Conservation (phyloP, 2,797 vertebrate species). For the Triplophysa yarkandensis region DNA sequence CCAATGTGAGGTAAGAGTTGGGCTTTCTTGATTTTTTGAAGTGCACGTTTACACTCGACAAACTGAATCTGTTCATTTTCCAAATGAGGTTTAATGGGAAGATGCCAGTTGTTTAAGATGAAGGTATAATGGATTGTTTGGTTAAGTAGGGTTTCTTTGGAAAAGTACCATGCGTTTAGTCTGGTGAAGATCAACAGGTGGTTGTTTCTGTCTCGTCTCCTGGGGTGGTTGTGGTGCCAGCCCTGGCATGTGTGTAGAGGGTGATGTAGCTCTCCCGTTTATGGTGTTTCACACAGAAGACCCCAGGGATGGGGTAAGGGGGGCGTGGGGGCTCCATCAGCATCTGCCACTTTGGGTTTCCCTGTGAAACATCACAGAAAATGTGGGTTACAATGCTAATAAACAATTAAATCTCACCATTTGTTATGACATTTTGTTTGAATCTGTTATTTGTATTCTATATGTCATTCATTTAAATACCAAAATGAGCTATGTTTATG, state of each 20-base stretch:
- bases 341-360: conserved; percentile 30
- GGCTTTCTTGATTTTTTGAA: conserved; percentile 47
- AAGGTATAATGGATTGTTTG: background rate
- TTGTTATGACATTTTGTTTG: background rate
- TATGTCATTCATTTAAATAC: background rate
- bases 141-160: background rate
- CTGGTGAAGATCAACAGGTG: conserved; percentile 72
- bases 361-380: background rate
- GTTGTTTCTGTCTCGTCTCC: conserved; percentile 43
- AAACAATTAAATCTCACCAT: background rate
- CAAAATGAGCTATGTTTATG: background rate
- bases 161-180: conserved; percentile 13
- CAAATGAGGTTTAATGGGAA: background rate
- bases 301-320: conserved; percentile 25
- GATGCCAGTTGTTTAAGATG: background rate
- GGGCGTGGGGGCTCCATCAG: background rate
- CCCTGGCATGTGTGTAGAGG: conserved; percentile 57
- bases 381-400: background rate
- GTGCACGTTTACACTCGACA: conserved; percentile 25
- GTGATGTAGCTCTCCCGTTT: conserved; percentile 40
- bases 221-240: conserved; percentile 29
- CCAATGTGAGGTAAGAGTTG: conserved; percentile 80
- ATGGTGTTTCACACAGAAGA: conserved; percentile 58
- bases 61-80: background rate
- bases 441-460: background rate